Conservation (phyloP, 1,140 invertebrate genomes). For the Drosophila nannoptera region DNA sequence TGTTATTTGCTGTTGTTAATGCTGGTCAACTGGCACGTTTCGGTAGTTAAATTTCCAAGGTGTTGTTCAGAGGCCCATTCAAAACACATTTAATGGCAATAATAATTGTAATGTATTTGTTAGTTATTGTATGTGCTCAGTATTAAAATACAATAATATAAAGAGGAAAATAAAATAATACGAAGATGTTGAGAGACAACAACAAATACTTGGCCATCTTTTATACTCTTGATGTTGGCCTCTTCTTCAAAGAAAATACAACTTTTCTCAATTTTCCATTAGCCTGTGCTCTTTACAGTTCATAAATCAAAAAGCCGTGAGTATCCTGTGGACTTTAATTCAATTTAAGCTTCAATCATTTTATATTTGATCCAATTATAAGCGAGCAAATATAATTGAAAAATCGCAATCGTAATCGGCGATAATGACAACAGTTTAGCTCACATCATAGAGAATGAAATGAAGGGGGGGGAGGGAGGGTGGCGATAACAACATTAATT, state of each 20-base stretch:
- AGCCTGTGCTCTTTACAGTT: no score
- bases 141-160: neutral
- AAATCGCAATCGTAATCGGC: slow-evolving; percentile 58
- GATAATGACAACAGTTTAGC: slow-evolving; percentile 72
- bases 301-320: no score
- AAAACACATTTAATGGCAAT: slow-evolving; percentile 14
- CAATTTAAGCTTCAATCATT: neutral
- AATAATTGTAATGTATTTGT: slow-evolving; percentile 4
- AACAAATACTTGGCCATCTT: neutral
- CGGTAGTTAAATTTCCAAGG: slow-evolving; percentile 28
- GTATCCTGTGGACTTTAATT: no score
- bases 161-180: no score
- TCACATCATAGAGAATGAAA: slow-evolving; percentile 50
- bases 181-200: neutral
- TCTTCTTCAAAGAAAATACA: no score
- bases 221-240: no score
- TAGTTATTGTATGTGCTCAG: neutral
- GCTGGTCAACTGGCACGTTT: slow-evolving; percentile 30
- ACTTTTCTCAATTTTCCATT: no score
- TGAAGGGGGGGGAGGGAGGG: neutral
- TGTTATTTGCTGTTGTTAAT: slow-evolving; percentile 6
- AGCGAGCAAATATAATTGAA: slow-evolving; percentile 49
- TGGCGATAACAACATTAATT: slow-evolving; percentile 53
- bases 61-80: slow-evolving; percentile 6
- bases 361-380: slow-evolving; percentile 1